Conservation (phyloP, 2,113 vertebrate species). For the Malurus alboscapulatus region DNA sequence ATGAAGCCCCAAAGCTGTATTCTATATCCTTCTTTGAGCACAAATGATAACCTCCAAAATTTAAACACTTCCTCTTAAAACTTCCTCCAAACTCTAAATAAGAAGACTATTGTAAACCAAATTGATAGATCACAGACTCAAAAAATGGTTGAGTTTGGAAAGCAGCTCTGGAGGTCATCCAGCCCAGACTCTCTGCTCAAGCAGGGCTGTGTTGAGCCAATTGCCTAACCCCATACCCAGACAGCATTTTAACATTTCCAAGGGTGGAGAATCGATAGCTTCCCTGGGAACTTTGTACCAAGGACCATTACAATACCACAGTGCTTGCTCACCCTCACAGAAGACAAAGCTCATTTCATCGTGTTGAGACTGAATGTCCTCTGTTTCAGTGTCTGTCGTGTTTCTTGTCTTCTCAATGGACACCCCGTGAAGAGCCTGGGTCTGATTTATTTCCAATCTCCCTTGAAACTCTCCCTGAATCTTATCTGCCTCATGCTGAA, state of each 20-base stretch:
- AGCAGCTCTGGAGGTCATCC: neutral
- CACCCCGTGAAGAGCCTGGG: neutral
- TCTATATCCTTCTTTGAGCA: neutral
- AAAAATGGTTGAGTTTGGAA: neutral
- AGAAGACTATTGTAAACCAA: neutral
- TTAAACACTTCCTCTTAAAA: neutral
- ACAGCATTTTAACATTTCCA: neutral
- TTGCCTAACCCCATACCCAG: neutral
- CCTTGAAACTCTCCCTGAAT: neutral
- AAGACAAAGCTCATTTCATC: neutral
- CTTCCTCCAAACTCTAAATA: neutral
- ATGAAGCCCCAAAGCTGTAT: neutral
- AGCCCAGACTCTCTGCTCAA: neutral
- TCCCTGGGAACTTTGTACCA: neutral
- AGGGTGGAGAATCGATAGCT: neutral
- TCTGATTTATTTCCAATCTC: neutral
- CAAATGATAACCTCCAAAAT: neutral
- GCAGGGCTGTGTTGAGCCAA: fast-evolving
- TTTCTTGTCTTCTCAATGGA: neutral
- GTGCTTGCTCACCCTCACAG: fast-evolving
- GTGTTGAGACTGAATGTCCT: neutral
- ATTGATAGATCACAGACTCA: neutral
- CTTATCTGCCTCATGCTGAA: neutral
- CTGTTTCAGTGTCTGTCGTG: neutral
- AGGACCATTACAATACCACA: too few relatives aligned